Base-by-base conservation (phyloP, 2,113 vertebrate species). In the Oncorhynchus masou region DNA sequence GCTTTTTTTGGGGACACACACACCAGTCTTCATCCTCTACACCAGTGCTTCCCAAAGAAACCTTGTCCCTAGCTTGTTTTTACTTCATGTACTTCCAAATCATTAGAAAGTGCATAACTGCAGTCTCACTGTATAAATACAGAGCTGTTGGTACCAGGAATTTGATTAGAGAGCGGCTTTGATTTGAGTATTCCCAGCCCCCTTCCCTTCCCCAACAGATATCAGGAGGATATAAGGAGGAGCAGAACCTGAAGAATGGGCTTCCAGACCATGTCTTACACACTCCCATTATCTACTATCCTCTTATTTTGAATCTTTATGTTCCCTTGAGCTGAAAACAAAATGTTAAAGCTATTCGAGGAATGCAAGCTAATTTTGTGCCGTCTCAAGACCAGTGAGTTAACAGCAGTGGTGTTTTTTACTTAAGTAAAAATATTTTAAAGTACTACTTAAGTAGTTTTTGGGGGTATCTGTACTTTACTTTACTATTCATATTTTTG, bases 111-210 rank as follows among this genome's bases (percentile, higher is more conserved):
- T 15, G 15, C 65, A 67, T 49, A 24, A 70, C 68, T 24, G 69
- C 80, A 34, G 74, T 77, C 75, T 84, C 82, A 85, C 81, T 68
- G 77, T 89, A 82, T 89, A 90, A 92, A 90, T 85, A 91, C 84
- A 89, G 91, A 76, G 89, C 90, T 82, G 81, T 76, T 86, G 82
- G 91, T 93, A 92, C 91, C 92, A 93, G 89, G 88, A 80, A 67
- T 79, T 68, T 85, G 90, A 91, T 92, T 83, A 89, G 86, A 82
- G 71, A n/a, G 31, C 15, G 19, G 29, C 20, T 31, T 84, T 81
- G 78, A 51, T 76, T 84, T 88, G 86, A 92, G 86, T 49, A 80
- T 86, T 89, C 81, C 84, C 90, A 88, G 87, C 81, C 24, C 24
- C 13, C 62, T 45, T 34, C 19, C 74, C 16, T 69, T 57, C 1